Base-by-base conservation (phyloP, 2,113 vertebrate species). In the Zapornia atra region DNA sequence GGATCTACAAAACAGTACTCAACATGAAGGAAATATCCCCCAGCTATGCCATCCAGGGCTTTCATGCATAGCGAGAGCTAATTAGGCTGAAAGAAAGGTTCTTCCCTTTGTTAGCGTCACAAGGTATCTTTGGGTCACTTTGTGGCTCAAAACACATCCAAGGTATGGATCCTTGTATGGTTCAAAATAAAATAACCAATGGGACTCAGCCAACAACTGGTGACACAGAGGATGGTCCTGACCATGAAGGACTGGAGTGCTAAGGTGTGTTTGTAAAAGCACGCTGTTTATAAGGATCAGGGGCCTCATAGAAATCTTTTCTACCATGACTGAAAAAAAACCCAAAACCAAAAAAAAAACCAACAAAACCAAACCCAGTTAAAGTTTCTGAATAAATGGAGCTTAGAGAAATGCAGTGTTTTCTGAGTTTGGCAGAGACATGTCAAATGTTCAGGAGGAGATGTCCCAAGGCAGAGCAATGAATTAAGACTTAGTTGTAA, bases 341-440 rank as follows among this genome's bases (percentile, higher is more conserved):
- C 48, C 44, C 90, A 64, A 94, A 94, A 88, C 91, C 11, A 15
- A 20, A 77, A 20, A 13, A 6, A 11, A 10, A 31, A 36, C 34
- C 20, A 69, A 5, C 4, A 93, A 54, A 29, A 29, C 25, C 89
- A 6, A n/a, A n/a, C 83, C 1, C 48, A 94, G 69, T n/a, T 75
- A 78, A 96, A 34, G 34, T 93, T 94, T 97, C 84, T 61, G 78
- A 95, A 95, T 88, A 95, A 94, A 95, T 50, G 85, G 78, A 85
- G 42, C 68, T 97, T 87, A 94, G 93, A 92, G 70, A 90, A 96
- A 94, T 80, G 69, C 61, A 89, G 31, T 71, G 61, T 88, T 96
- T 98, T 97, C 83, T 86, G 84, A 93, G 80, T 92, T 96, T 94
- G 91, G 48, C 87, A 97, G 80, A 95, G 69, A 31, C 75, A 91